Evolutionary conservation across 2,113 vertebrate genomes (phyloP).

Genomic region (Hystrix cristata): DNA sequence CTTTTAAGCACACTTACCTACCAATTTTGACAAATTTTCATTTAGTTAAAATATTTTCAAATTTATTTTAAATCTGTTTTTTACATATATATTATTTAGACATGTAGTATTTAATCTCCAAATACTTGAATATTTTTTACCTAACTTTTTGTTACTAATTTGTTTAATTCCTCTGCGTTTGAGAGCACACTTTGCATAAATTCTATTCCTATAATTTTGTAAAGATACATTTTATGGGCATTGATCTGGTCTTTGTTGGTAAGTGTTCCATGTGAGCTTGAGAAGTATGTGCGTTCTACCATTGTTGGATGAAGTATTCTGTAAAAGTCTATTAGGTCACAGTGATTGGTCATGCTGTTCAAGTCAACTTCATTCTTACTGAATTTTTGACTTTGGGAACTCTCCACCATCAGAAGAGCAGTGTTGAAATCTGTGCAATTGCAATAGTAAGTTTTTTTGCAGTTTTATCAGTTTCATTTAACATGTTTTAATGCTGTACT

Average conservation of each 20-base stretch:
- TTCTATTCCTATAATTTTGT: not conserved
- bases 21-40: not conserved
- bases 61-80: not conserved
- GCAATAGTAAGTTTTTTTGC: not conserved
- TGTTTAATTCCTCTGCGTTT: not conserved
- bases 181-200: not conserved
- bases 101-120: not conserved
- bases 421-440: not conserved
- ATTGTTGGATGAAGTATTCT: not conserved
- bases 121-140: not conserved
- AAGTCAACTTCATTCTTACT: not conserved
- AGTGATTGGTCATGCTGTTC: not conserved
- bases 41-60: not conserved
- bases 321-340: not conserved
- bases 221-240: not conserved
- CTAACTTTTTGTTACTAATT: not conserved
- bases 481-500: not conserved
- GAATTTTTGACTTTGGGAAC: not conserved
- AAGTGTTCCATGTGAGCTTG: not conserved
- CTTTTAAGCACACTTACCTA: not conserved
- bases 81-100: not conserved
- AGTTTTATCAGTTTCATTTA: not conserved
- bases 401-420: not conserved
- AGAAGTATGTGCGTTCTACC: not conserved
- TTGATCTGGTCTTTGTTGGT: not conserved